A percentile compares a stretch with the other conserved stretches of the same genome.
Conservation (phyloP, 2,888 invertebrate genomes). For the Geophilus truncorum region DNA sequence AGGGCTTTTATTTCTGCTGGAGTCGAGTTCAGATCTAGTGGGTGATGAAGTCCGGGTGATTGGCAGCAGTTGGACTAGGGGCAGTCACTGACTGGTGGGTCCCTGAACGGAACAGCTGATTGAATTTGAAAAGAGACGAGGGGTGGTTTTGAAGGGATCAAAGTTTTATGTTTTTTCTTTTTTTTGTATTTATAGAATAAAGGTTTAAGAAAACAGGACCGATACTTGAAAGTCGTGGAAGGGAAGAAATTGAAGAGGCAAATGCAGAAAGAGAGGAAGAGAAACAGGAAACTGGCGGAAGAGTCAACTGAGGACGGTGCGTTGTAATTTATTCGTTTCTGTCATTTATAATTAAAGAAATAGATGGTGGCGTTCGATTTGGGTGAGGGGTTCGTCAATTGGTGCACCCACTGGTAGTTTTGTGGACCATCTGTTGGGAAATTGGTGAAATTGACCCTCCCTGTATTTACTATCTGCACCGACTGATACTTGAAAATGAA, state of each 20-base stretch:
- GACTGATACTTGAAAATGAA: conserved; percentile 1
- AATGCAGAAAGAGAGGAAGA: background rate
- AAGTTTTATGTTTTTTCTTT: background rate
- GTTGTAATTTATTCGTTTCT: background rate
- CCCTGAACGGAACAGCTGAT: background rate
- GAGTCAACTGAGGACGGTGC: background rate
- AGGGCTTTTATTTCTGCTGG: background rate
- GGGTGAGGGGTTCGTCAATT: background rate
- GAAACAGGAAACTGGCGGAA: background rate
- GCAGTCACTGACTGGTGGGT: background rate
- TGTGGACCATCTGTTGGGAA: background rate
- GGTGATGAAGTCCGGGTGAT: background rate
- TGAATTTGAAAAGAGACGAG: background rate
- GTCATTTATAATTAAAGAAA: background rate
- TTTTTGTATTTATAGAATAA: conserved; percentile 9
- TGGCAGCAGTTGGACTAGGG: background rate
- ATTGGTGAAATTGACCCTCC: background rate
- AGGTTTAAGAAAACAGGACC: background rate
- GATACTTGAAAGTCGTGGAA: background rate
- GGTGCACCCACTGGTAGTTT: background rate
- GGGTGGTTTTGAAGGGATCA: background rate
- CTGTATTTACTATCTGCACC: background rate
- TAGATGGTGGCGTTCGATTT: background rate
- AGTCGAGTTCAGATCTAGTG: background rate
- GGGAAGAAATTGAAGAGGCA: background rate